Evolutionary conservation across 2,113 vertebrate species (phyloP).

Genomic region (Orientallactaga bullata): DNA sequence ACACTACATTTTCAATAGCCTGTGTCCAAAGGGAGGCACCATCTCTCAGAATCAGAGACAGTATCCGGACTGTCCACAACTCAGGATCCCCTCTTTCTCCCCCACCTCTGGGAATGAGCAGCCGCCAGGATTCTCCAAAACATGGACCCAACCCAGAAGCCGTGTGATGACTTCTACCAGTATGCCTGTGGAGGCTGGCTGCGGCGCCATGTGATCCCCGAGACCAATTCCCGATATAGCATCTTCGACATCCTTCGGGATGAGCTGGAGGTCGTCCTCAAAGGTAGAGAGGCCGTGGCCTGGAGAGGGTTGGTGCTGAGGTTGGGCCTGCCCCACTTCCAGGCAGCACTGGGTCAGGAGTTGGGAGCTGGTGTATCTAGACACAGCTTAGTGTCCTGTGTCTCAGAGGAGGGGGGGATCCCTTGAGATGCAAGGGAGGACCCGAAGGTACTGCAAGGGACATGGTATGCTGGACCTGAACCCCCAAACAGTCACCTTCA

Average conservation of each 20-base stretch:
- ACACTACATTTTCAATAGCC: neutral
- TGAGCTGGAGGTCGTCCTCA: constrained; percentile 96
- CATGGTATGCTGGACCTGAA: neutral
- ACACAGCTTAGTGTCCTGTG: accelerated
- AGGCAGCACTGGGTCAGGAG: too few relatives aligned
- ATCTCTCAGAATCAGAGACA: neutral
- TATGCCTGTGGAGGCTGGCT: constrained; percentile 97
- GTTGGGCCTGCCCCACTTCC: accelerated
- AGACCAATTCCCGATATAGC: constrained; percentile 96
- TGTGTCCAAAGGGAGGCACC: neutral
- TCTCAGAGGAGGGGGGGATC: too few relatives aligned
- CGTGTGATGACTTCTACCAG: constrained; percentile 97
- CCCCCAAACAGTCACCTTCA: neutral
- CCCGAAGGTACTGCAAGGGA: too few relatives aligned
- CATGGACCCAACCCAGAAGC: constrained; percentile 92
- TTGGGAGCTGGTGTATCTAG: neutral
- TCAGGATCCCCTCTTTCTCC: neutral
- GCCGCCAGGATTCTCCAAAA: constrained; percentile 96
- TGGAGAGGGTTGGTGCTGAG: accelerated
- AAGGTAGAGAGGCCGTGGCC: constrained; percentile 87
- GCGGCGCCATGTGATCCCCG: constrained; percentile 94
- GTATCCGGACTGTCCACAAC: accelerated
- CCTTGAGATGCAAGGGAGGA: too few relatives aligned
- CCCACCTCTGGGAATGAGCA: constrained; percentile 64
- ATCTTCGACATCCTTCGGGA: constrained; percentile 96